phyloP scores from a whole-genome alignment of 1,140 invertebrate species.

The Drosophila setifemur region DNA sequence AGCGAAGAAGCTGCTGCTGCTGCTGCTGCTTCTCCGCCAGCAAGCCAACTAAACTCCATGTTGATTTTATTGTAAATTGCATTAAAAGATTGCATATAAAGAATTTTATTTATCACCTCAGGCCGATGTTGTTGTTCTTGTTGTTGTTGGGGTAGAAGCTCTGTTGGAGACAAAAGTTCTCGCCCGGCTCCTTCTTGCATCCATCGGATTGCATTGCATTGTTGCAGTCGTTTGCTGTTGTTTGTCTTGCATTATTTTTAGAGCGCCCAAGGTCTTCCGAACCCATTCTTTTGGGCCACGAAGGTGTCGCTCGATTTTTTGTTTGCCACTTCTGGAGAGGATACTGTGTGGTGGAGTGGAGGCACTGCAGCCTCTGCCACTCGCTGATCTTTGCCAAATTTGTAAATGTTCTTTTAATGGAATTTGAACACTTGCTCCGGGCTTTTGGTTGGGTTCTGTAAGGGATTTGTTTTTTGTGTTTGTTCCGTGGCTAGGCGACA shows the following conservation, averaged over 20 bases:
- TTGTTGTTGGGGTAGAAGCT: conserved; percentile 82
- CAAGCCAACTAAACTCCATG: conserved; percentile 76
- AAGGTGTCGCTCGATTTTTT: conserved; percentile 62
- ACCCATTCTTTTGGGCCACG: conserved; percentile 22
- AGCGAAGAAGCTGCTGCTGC: conserved; percentile 40
- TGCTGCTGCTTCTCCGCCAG: too few species aligned
- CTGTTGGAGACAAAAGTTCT: conserved; percentile 80
- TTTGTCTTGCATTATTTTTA: conserved; percentile 61
- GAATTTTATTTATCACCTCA: conserved; percentile 82
- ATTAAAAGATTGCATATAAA: conserved; percentile 82
- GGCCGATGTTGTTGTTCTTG: too few species aligned
- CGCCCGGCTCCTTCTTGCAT: conserved; percentile 3
- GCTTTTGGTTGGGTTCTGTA: not conserved
- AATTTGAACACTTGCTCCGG: conserved; percentile 74
- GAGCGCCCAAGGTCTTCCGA: conserved; percentile 67
- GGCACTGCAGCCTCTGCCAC: not conserved
- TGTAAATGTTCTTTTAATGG: conserved; percentile 80
- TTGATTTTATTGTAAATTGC: conserved; percentile 82
- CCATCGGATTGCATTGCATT: conserved; percentile 42
- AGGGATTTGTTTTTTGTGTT: conserved; percentile 44
- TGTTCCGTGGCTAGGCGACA: conserved; percentile 44
- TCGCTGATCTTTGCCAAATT: conserved; percentile 75
- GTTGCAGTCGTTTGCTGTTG: conserved; percentile 57
- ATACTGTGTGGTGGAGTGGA: too few species aligned
- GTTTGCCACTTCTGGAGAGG: not conserved